A percentile compares a stretch with the other conserved stretches of the same genome.
phyloP scores from a whole-genome alignment of 1,140 invertebrate genomes.

The Formica selysi region DNA sequence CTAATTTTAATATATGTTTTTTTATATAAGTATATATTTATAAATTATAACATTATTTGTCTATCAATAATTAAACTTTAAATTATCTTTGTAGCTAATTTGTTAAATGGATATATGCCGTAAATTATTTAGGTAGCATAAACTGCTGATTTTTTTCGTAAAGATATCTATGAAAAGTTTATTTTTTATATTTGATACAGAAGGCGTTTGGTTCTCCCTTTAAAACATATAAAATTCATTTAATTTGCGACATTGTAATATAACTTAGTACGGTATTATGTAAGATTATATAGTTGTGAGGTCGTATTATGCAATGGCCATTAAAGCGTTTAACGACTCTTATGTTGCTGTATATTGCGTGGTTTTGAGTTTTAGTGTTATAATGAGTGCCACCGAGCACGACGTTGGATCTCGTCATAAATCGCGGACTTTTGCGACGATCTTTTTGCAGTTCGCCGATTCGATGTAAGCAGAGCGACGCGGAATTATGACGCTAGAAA shows the following conservation, averaged over 20 bases:
- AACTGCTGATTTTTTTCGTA: neutral
- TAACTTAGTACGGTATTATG: conserved; percentile 52
- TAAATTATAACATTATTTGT: neutral
- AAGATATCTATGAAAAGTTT: neutral
- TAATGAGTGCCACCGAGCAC: conserved; percentile 37
- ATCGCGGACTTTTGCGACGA: neutral
- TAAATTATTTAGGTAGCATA: neutral
- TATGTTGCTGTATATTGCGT: conserved; percentile 66
- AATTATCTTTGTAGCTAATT: neutral
- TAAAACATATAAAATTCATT: neutral
- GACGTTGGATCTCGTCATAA: conserved; percentile 27
- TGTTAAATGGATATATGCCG: neutral
- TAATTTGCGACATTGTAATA: conserved; percentile 39
- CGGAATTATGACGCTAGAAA: conserved; percentile 1
- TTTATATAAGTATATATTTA: neutral
- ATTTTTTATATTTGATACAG: neutral
- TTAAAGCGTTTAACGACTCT: conserved; percentile 73
- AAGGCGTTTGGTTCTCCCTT: neutral
- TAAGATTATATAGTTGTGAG: conserved; percentile 69
- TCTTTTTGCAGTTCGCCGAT: conserved; percentile 2
- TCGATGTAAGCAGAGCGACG: neutral
- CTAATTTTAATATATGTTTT: neutral
- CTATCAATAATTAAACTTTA: neutral
- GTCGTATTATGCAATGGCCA: conserved; percentile 63
- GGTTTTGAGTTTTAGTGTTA: conserved; percentile 61